phyloP scores from a whole-genome alignment of 2,888 invertebrate species.

The Automeris io region DNA sequence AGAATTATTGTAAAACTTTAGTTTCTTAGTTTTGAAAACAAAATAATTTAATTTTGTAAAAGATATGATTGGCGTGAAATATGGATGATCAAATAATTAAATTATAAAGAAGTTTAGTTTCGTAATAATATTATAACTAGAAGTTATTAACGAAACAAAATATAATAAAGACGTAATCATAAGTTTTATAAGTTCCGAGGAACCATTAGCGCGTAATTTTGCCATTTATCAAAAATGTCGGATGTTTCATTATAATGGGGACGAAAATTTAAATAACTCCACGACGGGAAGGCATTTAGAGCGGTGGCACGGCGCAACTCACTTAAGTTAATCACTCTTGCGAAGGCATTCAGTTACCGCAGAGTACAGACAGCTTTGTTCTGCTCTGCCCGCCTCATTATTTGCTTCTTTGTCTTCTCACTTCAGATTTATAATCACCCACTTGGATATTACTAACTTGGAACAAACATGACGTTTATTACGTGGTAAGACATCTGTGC shows the following conservation, averaged over 20 bases:
- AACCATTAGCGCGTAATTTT: conserved; percentile 1
- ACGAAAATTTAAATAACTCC: conserved; percentile 2
- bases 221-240: conserved; percentile 4
- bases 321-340: conserved; percentile 2
- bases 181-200: background rate
- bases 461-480: no score
- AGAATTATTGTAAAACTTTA: no score
- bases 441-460: no score
- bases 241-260: conserved; percentile 2
- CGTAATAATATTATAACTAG: no score
- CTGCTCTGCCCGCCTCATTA: background rate
- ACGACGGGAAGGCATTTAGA: conserved; percentile 2
- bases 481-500: no score
- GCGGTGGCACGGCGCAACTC: background rate
- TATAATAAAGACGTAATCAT: conserved; percentile 1
- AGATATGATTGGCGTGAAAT: no score
- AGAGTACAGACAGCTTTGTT: background rate
- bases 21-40: no score
- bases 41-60: no score
- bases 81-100: no score
- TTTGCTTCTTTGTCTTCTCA: no score
- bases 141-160: background rate
- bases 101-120: no score
- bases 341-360: background rate
- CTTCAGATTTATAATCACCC: no score